Base-by-base conservation (phyloP, 2,797 vertebrate species). In the Morus bassanus region DNA sequence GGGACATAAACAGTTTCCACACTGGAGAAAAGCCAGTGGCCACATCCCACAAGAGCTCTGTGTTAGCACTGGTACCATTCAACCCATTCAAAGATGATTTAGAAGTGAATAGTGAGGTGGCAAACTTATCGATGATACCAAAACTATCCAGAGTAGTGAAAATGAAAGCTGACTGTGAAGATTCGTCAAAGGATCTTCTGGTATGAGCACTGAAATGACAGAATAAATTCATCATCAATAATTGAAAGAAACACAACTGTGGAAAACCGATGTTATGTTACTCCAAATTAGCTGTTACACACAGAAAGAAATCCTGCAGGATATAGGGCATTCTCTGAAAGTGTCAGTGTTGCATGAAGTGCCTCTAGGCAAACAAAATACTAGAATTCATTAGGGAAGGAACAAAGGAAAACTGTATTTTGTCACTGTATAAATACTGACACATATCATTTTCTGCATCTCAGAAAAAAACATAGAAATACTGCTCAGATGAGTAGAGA, bases 391-490 rank as follows among this genome's bases (percentile, higher is more conserved):
- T 35, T 41, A 54, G 10, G 18, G 28, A 68, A 69, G 28, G 24
- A 91, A 70, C 5, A 57, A 27, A 74, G 27, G 14, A 83, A 70
- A 91, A 53, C 24, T 35, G 10, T 14, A 30, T 75, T 91, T 83
- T 83, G 9, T 18, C 17, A 41, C 37, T 65, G 10, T 65, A 51
- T 48, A 53, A 37, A 57, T 50, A 67, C 59, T 63, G 15, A 75
- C 5, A 27, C 2, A 4, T 5, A 30, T 5, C 0, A 0, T 76
- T 76, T 86, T 67, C 48, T 53, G 48, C 35, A 45, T 68, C 25
- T 43, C 43, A 22, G 31, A 31, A 45, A 54, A 60, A 18, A 6
- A 6, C n/a, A 22, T 1, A 74, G 39, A 53, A 18, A 23, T 4
- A n/a, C 35, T 56, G 28, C 4, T 78, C 11, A 53, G 33, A 50